These are phyloP conservation scores for Adela reaumurella DNA, from an alignment of 2,888 invertebrate genomes.

Conservation along the genomic window DNA sequence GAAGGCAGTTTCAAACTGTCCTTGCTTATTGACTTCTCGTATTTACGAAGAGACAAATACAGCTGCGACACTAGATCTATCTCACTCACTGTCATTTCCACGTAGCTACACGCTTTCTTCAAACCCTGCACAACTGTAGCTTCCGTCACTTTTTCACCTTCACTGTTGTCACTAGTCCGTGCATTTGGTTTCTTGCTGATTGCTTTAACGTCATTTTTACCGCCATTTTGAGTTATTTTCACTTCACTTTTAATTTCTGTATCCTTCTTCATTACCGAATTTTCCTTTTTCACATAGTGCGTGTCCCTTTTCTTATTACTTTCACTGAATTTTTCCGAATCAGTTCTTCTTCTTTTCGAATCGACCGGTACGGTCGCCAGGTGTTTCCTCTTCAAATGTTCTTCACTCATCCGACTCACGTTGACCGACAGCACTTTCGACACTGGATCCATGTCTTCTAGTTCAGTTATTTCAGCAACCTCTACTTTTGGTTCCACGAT, in stretches of 20 bases:
- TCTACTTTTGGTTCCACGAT: conserved; percentile 22
- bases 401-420: conserved; percentile 26
- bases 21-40: conserved; percentile 30
- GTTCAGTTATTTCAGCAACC: not conserved
- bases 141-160: conserved; percentile 15
- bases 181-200: not conserved
- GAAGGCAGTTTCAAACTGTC: conserved; percentile 32
- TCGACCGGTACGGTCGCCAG: conserved; percentile 14
- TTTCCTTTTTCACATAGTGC: conserved; percentile 18
- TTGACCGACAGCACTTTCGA: conserved; percentile 16
- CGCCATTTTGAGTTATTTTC: too few species aligned
- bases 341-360: conserved; percentile 26
- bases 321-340: conserved; percentile 31
- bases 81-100: conserved; percentile 37
- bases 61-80: conserved; percentile 33
- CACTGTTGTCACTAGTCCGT: not conserved
- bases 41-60: conserved; percentile 31
- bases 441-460: conserved; percentile 14
- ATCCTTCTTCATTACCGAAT: too few species aligned
- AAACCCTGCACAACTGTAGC: conserved; percentile 27
- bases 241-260: not conserved
- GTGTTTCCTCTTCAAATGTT: conserved; percentile 16
- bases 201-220: too few species aligned
- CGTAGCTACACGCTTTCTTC: conserved; percentile 30
- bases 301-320: conserved; percentile 23